Percentiles rank a stretch among this genome's conserved stretches.
These are phyloP conservation scores for Megalopta genalis DNA, from an alignment of 1,140 invertebrate species.

Conservation along the genomic window DNA sequence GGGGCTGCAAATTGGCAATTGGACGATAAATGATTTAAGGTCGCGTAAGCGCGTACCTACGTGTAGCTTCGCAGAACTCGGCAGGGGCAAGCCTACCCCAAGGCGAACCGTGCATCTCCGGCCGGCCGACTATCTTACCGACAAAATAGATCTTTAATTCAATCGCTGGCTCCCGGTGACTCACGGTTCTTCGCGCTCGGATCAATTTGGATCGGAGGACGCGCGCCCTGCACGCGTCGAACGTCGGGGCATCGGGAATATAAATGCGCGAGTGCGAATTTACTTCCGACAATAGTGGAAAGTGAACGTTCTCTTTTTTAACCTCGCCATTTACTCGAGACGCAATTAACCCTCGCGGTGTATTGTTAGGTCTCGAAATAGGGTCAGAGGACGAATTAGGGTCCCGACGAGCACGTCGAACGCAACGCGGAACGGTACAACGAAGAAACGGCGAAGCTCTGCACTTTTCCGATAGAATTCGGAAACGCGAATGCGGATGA, in stretches of 20 bases:
- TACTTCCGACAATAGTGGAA: no score
- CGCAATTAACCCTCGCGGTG: no score
- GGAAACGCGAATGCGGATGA: no score
- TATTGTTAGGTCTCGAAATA: no score
- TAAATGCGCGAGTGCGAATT: not conserved
- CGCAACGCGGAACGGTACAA: no score
- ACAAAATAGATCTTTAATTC: constrained; percentile 64
- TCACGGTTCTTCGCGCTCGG: constrained; percentile 8
- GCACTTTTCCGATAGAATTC: no score
- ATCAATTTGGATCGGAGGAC: not conserved
- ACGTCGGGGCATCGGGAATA: not conserved
- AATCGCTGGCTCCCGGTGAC: constrained; percentile 49
- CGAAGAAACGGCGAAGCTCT: no score
- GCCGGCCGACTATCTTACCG: constrained; percentile 52
- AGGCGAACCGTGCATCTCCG: constrained; percentile 54
- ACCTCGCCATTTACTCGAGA: no score
- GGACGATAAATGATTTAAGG: constrained; percentile 65
- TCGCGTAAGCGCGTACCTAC: constrained; percentile 38
- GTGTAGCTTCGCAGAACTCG: constrained; percentile 17
- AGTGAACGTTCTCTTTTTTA: no score
- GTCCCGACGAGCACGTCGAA: no score
- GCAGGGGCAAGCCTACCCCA: constrained; percentile 54
- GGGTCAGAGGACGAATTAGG: no score
- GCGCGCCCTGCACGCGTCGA: not conserved
- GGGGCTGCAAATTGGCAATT: constrained; percentile 66